These are phyloP conservation scores for Clinocottus analis DNA, from an alignment of 2,113 vertebrate species.

Conservation along the genomic window DNA sequence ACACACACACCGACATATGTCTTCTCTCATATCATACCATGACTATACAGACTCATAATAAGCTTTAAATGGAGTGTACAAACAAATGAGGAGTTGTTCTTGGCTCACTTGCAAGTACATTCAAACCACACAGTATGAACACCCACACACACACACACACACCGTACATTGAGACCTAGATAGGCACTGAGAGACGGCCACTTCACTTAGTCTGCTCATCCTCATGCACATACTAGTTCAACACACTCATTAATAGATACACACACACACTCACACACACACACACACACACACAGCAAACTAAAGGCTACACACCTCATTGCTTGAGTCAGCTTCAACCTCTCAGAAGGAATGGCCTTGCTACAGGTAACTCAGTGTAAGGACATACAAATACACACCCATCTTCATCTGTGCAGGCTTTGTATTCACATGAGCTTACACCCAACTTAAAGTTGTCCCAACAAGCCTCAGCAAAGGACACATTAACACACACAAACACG, in stretches of 20 bases:
- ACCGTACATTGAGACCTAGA: constrained; percentile 43
- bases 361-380: constrained; percentile 55
- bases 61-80: constrained; percentile 63
- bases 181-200: constrained; percentile 68
- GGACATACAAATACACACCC: constrained; percentile 40
- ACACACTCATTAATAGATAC: constrained; percentile 53
- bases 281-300: constrained; percentile 15
- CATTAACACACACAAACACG: constrained; percentile 47
- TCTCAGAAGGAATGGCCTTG: constrained; percentile 70
- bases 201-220: constrained; percentile 63
- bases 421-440: constrained; percentile 46
- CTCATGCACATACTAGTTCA: constrained; percentile 54
- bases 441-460: constrained; percentile 34
- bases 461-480: constrained; percentile 70
- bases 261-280: background rate
- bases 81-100: constrained; percentile 45
- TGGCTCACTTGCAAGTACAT: constrained; percentile 39
- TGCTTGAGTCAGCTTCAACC: constrained; percentile 57
- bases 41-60: constrained; percentile 56
- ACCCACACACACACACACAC: constrained; percentile 17
- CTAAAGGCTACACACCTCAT: constrained; percentile 41
- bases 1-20: constrained; percentile 51
- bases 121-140: constrained; percentile 24
- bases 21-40: constrained; percentile 50
- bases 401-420: constrained; percentile 54